These are phyloP conservation scores for Tanypteryx hageni DNA, from an alignment of 2,888 invertebrate species.

Conservation along the genomic window DNA sequence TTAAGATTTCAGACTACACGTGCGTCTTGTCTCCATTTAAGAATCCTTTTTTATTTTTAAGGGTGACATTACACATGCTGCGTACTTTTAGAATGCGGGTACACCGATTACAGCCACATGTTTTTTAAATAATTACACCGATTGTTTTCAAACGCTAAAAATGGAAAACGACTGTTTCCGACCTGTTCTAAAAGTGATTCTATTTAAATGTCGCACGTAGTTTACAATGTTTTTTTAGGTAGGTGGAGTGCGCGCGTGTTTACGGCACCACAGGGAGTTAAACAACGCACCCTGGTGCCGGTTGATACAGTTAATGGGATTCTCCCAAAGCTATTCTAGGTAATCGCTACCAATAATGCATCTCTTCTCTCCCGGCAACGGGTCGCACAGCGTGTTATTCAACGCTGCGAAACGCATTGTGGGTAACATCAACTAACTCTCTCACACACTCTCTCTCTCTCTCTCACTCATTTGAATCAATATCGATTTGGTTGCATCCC, in stretches of 20 bases:
- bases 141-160: conserved; percentile 14
- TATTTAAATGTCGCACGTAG: not conserved
- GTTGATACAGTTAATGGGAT: not conserved
- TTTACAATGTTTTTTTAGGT: not conserved
- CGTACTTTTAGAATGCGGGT: not conserved
- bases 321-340: conserved; percentile 3
- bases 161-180: not conserved
- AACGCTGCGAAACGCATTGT: not conserved
- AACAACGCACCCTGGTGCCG: not conserved
- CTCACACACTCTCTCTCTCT: not conserved
- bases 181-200: conserved; percentile 17
- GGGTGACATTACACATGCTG: not conserved
- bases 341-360: not conserved
- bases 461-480: not conserved
- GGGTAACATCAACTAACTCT: not conserved
- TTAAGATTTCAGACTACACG: not conserved
- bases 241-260: not conserved
- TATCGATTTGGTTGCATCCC: not conserved
- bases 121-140: not conserved
- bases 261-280: not conserved
- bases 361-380: not conserved
- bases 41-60: not conserved
- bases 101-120: not conserved
- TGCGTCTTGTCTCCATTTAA: too few relatives aligned
- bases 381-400: not conserved